phyloP scores from a whole-genome alignment of 2,888 invertebrate species.

The Lochmaea crataegi region DNA sequence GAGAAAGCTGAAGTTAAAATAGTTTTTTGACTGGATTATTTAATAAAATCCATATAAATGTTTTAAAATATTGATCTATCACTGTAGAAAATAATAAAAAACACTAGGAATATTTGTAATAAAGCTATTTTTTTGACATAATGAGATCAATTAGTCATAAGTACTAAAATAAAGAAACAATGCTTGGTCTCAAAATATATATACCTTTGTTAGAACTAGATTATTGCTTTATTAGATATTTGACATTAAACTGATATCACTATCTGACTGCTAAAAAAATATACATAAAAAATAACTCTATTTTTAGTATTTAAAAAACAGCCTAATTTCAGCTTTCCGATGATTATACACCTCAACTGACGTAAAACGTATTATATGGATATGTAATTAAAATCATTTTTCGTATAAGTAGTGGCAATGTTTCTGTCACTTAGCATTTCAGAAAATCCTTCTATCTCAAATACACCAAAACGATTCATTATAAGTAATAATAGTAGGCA shows the following conservation, averaged over 20 bases:
- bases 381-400: slow-evolving; percentile 2
- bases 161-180: too few relatives aligned
- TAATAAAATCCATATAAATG: too few relatives aligned
- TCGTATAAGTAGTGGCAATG: background rate
- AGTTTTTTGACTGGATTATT: too few relatives aligned
- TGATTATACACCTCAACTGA: background rate
- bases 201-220: background rate
- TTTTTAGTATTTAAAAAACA: background rate
- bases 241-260: background rate
- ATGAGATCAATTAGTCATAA: too few relatives aligned
- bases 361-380: background rate
- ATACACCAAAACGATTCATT: background rate
- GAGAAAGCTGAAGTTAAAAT: background rate
- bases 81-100: too few relatives aligned
- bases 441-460: too few relatives aligned
- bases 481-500: background rate
- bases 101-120: too few relatives aligned
- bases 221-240: background rate
- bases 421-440: background rate
- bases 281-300: background rate
- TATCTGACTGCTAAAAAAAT: too few relatives aligned
- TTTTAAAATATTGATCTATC: too few relatives aligned
- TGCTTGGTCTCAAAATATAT: too few relatives aligned
- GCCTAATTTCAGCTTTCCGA: background rate
- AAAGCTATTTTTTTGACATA: too few relatives aligned